A percentile compares a stretch with the other conserved stretches of the same genome.
phyloP scores from a whole-genome alignment of 2,113 vertebrate genomes.

The Bos taurus region ARS-UCD2.0 NC_037350.1:35655501-35656000 shows the following conservation, averaged over 20 bases:
- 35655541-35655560: not conserved
- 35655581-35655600: not conserved
- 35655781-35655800: not conserved
- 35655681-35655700: not conserved
- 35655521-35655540: not conserved
- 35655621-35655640: not conserved
- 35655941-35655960: not conserved
- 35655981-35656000: constrained; percentile 11
- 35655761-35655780: not conserved
- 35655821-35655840: not conserved
- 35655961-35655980: not conserved
- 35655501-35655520: not conserved
- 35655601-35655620: not conserved
- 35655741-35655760: not conserved
- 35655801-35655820: not conserved
- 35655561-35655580: not conserved
- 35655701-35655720: not conserved
- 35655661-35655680: not conserved
- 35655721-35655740: not conserved
- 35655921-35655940: not conserved
- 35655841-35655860: not conserved
- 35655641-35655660: not conserved
- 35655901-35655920: not conserved
- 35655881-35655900: accelerated
- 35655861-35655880: not conserved